These are phyloP conservation scores for Rhinogobio ventralis DNA, from an alignment of 2,797 vertebrate genomes.

Conservation along the genomic window DNA sequence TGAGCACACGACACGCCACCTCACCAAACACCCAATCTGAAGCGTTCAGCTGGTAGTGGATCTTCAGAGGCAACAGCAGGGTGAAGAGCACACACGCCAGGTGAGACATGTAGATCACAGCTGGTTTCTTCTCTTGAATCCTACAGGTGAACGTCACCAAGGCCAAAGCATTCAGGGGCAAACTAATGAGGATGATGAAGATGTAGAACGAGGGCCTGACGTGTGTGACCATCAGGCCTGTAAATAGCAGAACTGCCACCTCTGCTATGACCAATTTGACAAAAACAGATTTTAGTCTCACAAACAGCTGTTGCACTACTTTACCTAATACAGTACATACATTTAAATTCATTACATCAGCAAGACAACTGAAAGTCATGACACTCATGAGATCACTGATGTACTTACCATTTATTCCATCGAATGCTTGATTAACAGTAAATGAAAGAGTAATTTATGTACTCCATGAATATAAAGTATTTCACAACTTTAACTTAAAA, in stretches of 20 bases:
- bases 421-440: not conserved
- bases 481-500: not conserved
- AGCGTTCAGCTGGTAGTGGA: constrained; percentile 84
- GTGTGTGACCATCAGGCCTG: constrained; percentile 75
- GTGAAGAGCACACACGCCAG: constrained; percentile 86
- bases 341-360: not conserved
- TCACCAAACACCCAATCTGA: constrained; percentile 87
- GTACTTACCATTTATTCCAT: not conserved
- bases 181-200: constrained; percentile 79
- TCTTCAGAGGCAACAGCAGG: constrained; percentile 81
- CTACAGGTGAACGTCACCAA: constrained; percentile 77
- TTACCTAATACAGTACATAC: not conserved
- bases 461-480: not conserved
- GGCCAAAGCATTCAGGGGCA: constrained; percentile 84
- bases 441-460: not conserved
- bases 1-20: constrained; percentile 82
- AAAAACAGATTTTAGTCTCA: not conserved
- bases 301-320: not conserved
- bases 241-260: constrained; percentile 75
- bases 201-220: constrained; percentile 87
- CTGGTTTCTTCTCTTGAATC: constrained; percentile 85
- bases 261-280: constrained; percentile 59
- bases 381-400: not conserved
- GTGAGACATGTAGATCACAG: constrained; percentile 89
- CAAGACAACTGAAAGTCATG: not conserved